Base-by-base conservation (phyloP, 2,888 invertebrate genomes). In the Diarsia brunnea region DNA sequence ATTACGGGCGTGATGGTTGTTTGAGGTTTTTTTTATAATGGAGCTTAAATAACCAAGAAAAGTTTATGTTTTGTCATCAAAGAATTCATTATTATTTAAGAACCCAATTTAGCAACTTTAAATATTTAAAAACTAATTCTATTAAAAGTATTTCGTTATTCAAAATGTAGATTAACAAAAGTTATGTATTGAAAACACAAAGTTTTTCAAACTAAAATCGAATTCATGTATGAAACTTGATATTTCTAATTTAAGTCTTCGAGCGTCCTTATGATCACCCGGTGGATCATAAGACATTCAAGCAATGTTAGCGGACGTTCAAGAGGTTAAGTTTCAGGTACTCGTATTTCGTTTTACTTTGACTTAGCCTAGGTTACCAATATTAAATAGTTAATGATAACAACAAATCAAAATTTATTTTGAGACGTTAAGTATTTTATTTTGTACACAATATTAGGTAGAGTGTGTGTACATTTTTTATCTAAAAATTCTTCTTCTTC, bases 211-310 rank as follows among this genome's bases (percentile, higher is more conserved):
- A 61, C 55, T 69, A 31, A 77, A 51, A 77, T 69, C 21, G 63
- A 66, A 73, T 75, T 63, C n/a, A 67, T 74, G 47, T 61, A 60
- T 73, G 58, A 53, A 81, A 68, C 31, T 82, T 64, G 21, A 70
- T 70, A 55, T 68, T 73, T 73, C 16, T 45, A 24, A 82, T 82
- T 68, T 70, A 82, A n/a, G n/a, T n/a, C n/a, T n/a, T n/a, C n/a
- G n/a, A n/a, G n/a, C n/a, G n/a, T n/a, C n/a, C n/a, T n/a, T n/a
- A n/a, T n/a, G n/a, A n/a, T n/a, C n/a, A n/a, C n/a, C n/a, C n/a
- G n/a, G n/a, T n/a, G n/a, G n/a, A n/a, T n/a, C n/a, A n/a, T n/a
- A n/a, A n/a, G n/a, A n/a, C n/a, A n/a, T n/a, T n/a, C n/a, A n/a
- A n/a, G n/a, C n/a, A n/a, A n/a, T n/a, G n/a, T n/a, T n/a, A n/a